These are phyloP conservation scores for Hippopotamyrus pictus DNA, from an alignment of 2,797 vertebrate species.

Conservation along the genomic window DNA sequence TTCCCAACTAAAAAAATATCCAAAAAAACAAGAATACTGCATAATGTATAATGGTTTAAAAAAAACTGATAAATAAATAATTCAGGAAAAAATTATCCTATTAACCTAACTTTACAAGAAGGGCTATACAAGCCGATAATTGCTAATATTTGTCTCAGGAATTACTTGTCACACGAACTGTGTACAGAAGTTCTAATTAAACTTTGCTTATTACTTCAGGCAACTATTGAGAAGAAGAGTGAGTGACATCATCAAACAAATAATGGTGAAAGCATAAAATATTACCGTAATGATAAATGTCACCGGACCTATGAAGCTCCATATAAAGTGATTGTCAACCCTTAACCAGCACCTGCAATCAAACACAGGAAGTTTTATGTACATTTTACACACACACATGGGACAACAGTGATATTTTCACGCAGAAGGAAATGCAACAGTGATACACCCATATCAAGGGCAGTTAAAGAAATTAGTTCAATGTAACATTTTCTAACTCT, in stretches of 20 bases:
- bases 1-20: neutral
- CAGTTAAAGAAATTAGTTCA: neutral
- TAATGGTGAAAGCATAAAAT: slow-evolving; percentile 32
- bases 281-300: slow-evolving; percentile 98
- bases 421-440: neutral
- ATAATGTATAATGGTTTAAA: neutral
- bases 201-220: slow-evolving; percentile 28
- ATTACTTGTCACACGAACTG: neutral
- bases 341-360: slow-evolving; percentile 87
- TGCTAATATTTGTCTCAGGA: slow-evolving; percentile 7
- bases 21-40: neutral
- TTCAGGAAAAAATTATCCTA: neutral
- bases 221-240: slow-evolving; percentile 30
- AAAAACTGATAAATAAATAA: neutral
- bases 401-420: neutral
- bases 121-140: neutral
- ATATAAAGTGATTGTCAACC: slow-evolving; percentile 98
- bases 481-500: neutral
- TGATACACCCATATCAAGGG: neutral
- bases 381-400: neutral
- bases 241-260: slow-evolving; percentile 27
- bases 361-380: neutral
- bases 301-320: slow-evolving; percentile 98
- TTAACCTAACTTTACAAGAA: neutral
- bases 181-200: slow-evolving; percentile 39